Percentiles rank a stretch among this genome's conserved stretches.
Conservation (phyloP, 2,113 vertebrate genomes). For the Chascanopsetta lugubris region DNA sequence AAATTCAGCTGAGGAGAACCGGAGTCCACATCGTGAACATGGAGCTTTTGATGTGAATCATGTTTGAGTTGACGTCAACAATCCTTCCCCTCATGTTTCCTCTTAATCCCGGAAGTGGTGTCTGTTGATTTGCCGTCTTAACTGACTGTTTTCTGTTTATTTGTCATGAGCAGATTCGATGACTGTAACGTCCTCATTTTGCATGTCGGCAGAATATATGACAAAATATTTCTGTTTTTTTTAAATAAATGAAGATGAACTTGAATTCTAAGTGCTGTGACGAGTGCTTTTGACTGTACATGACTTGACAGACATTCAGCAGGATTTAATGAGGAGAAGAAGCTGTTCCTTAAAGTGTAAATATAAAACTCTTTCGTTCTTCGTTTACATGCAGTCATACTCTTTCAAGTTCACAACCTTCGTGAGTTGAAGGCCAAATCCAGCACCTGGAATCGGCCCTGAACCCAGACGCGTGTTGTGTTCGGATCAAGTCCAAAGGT, state of each 20-base stretch:
- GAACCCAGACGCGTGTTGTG: not conserved
- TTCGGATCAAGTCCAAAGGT: conserved; percentile 34
- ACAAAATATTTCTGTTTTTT: conserved; percentile 41
- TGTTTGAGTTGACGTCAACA: not conserved
- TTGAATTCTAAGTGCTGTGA: conserved; percentile 38
- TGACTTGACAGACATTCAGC: not conserved
- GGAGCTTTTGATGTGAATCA: not conserved
- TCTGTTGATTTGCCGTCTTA: conserved; percentile 21
- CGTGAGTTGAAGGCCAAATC: conserved; percentile 16
- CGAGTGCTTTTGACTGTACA: not conserved
- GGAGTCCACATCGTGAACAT: not conserved
- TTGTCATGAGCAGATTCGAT: conserved; percentile 1
- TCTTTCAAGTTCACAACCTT: conserved; percentile 11
- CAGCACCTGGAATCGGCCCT: not conserved
- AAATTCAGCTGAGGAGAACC: conserved; percentile 84
- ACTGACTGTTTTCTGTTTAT: not conserved
- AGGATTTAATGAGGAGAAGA: not conserved
- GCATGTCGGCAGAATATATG: conserved; percentile 61
- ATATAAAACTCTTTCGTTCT: not conserved
- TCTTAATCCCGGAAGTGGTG: conserved; percentile 1
- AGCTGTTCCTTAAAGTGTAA: not conserved
- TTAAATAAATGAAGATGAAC: conserved; percentile 45
- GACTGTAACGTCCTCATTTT: conserved; percentile 36
- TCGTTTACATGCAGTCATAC: no score
- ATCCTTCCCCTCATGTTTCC: not conserved